Evolutionary conservation across 2,113 vertebrate genomes (phyloP), one percentile per base, ranked within the genome.

Genomic region (Pteropus alecto): DNA sequence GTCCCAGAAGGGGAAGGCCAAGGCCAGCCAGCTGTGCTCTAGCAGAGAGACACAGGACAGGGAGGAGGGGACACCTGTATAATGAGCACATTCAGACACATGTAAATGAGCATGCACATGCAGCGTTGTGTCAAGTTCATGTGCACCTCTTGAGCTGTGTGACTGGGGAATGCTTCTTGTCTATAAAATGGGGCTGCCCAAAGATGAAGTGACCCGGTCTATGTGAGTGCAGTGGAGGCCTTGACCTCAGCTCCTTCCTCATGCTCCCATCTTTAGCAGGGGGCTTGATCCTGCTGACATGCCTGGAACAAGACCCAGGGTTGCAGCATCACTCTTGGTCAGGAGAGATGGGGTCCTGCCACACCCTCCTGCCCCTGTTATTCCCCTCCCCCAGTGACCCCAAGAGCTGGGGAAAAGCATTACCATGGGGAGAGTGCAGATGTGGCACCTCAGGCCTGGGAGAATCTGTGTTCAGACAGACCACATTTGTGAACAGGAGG

Each of bases 401-500:
- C 28, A 33, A 18, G 11, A 41, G 51, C 73, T 6, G 2, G 56
- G 43, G 5, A 33, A 2, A 21, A 73, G 21, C 22, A 2, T 26
- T 7, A 9, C 68, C 78, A 0, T 4, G 24, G 30, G 82, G 35
- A 46, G 13, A 48, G n/a, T 38, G n/a, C 7, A 5, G 4, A 10
- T 3, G 5, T 67, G 22, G n/a, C 6, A 7, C 0, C n/a, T 41
- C 2, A 1, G 54, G 21, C 35, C n/a, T 30, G 18, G 43, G n/a
- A 13, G 33, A 35, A 41, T 7, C 0, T 21, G 13, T 0, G 1
- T 15, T 30, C 33, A 41, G n/a, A 56, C 6, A 41, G 73, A 28
- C 46, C 28, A 0, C 0, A 0, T 73, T n/a, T 41, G 10, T 12
- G 26, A n/a, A 35, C 7, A 3, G 24, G 41, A 63, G 35, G 26